phyloP scores from a whole-genome alignment of 2,797 vertebrate genomes.

The Sebastiscus albofasciatus region DNA sequence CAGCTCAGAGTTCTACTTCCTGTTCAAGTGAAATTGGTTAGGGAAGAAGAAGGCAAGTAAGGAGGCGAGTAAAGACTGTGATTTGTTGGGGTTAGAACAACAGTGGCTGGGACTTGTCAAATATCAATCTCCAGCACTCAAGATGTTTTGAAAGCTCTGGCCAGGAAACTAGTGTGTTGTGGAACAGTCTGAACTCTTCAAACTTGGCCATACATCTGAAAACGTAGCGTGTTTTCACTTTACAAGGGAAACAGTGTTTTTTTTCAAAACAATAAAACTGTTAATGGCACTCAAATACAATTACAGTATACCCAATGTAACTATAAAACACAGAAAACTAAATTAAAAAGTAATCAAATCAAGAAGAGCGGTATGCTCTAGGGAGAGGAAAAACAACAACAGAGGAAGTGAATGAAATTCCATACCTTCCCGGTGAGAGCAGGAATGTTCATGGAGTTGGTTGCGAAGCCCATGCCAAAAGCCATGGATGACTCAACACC shows the following conservation, averaged over 20 bases:
- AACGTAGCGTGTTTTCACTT: slow-evolving; percentile 46
- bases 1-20: slow-evolving; percentile 33
- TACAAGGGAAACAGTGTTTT: slow-evolving; percentile 31
- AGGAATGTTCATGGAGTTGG: slow-evolving; percentile 99
- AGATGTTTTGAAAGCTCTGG: slow-evolving; percentile 43
- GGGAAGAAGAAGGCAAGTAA: slow-evolving; percentile 1
- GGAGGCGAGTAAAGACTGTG: background rate
- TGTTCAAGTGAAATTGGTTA: slow-evolving; percentile 2
- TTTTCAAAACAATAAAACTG: background rate
- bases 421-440: slow-evolving; percentile 93
- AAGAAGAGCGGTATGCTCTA: background rate
- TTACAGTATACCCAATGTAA: background rate
- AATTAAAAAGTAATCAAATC: background rate
- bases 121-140: background rate
- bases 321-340: background rate
- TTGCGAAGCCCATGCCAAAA: slow-evolving; percentile 98
- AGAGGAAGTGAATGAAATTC: slow-evolving; percentile 39
- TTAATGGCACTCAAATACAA: background rate
- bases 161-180: slow-evolving; percentile 28
- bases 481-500: slow-evolving; percentile 95
- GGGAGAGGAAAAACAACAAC: background rate
- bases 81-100: slow-evolving; percentile 20
- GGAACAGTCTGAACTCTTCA: slow-evolving; percentile 49
- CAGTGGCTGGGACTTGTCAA: background rate
- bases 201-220: background rate